Percentiles rank a stretch among this genome's conserved stretches.
Conservation (phyloP, 2,113 vertebrate genomes). For the Noctilio leporinus region DNA sequence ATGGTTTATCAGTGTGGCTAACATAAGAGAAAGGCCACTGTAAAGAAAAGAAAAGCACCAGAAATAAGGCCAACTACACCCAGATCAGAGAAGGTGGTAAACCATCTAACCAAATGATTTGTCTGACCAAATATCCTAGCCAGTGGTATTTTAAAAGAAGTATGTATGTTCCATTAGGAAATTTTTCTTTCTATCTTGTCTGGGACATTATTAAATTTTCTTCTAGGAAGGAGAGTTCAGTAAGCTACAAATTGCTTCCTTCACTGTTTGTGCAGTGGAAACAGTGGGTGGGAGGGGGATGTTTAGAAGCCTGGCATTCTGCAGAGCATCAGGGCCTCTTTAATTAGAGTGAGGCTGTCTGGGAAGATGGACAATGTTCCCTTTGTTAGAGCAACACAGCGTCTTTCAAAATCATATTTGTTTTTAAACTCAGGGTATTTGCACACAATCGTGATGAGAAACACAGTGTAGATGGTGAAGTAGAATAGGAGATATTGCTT, state of each 20-base stretch:
- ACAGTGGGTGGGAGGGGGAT: not conserved
- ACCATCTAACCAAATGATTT: too few species aligned
- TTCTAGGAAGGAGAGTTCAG: slow-evolving; percentile 32
- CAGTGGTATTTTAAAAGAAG: slow-evolving; percentile 17
- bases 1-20: slow-evolving; percentile 4
- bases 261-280: slow-evolving; percentile 7
- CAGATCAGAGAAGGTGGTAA: not conserved
- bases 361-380: slow-evolving; percentile 28
- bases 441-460: not conserved
- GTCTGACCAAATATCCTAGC: not conserved
- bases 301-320: not conserved
- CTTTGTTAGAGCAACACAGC: slow-evolving; percentile 46
- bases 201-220: slow-evolving; percentile 44
- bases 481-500: not conserved
- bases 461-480: not conserved
- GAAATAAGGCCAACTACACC: not conserved
- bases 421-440: slow-evolving; percentile 36
- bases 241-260: slow-evolving; percentile 41
- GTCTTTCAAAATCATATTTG: slow-evolving; percentile 33
- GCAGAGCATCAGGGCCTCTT: slow-evolving; percentile 32
- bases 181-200: slow-evolving; percentile 22
- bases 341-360: slow-evolving; percentile 59
- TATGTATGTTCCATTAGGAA: not conserved
- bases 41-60: not conserved
- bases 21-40: not conserved